Evolutionary conservation across 2,797 vertebrate genomes (phyloP).

Genomic region (Crax fasciolata): DNA sequence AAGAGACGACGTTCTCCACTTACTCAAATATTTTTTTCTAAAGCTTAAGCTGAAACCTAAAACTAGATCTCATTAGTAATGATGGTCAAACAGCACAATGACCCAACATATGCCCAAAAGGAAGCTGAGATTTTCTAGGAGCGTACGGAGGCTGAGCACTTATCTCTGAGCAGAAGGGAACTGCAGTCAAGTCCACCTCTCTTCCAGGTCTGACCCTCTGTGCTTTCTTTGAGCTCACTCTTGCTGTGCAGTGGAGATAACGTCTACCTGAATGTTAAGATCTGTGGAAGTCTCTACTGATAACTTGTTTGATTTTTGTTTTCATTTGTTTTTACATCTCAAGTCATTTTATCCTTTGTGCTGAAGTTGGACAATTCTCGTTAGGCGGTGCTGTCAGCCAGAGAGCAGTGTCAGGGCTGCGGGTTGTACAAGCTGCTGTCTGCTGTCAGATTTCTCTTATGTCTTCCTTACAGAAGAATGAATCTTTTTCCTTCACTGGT

Average conservation of each 20-base stretch:
- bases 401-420: slow-evolving; percentile 24
- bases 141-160: not conserved
- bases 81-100: not conserved
- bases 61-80: not conserved
- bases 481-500: slow-evolving; percentile 34
- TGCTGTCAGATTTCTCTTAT: slow-evolving; percentile 21
- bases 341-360: slow-evolving; percentile 10
- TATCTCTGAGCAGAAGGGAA: not conserved
- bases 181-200: not conserved
- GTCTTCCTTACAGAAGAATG: slow-evolving; percentile 12
- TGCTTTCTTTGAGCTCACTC: not conserved
- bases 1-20: not conserved
- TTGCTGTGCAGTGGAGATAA: rapidly evolving
- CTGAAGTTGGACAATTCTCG: slow-evolving; percentile 5
- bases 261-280: not conserved
- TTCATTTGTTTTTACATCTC: slow-evolving; percentile 1
- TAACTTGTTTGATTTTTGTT: not conserved
- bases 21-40: not conserved
- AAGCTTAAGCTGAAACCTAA: not conserved
- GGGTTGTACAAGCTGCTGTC: slow-evolving; percentile 42
- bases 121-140: not conserved
- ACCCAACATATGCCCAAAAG: not conserved
- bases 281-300: not conserved
- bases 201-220: not conserved
- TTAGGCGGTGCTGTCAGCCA: slow-evolving; percentile 8